Percentiles rank a stretch among this genome's conserved stretches.
Conservation (phyloP, 2,888 invertebrate genomes). For the Platypus cylindrus region DNA sequence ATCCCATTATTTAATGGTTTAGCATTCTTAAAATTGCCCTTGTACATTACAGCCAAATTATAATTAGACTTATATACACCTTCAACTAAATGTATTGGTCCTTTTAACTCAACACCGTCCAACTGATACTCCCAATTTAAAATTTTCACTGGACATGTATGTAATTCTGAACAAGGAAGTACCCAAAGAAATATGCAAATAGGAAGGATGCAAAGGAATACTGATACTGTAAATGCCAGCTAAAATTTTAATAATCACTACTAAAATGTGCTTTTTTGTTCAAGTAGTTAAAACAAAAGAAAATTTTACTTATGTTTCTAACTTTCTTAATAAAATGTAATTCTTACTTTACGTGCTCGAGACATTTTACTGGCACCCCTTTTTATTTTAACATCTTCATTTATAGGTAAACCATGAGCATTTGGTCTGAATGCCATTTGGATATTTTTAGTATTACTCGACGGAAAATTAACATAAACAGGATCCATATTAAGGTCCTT, state of each 20-base stretch:
- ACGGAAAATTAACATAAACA: constrained; percentile 19
- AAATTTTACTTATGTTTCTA: too few relatives aligned
- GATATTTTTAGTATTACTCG: constrained; percentile 16
- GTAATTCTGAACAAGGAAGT: constrained; percentile 58
- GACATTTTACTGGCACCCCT: constrained; percentile 42
- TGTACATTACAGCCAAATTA: constrained; percentile 61
- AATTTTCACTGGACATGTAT: constrained; percentile 52
- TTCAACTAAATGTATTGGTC: constrained; percentile 54
- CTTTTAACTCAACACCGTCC: constrained; percentile 55
- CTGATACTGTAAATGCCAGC: constrained; percentile 55
- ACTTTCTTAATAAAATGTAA: background rate
- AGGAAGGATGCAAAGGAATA: constrained; percentile 56
- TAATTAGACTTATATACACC: constrained; percentile 50
- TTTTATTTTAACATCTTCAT: constrained; percentile 23
- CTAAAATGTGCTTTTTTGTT: too few relatives aligned
- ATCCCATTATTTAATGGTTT: constrained; percentile 36
- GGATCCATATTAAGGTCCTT: constrained; percentile 44
- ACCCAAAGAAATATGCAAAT: constrained; percentile 64
- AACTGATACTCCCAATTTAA: constrained; percentile 57
- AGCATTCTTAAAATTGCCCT: constrained; percentile 50
- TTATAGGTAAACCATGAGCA: constrained; percentile 20
- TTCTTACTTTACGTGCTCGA: constrained; percentile 41
- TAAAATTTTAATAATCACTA: constrained; percentile 6
- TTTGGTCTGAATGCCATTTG: constrained; percentile 18
- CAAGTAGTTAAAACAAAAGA: background rate